These are phyloP conservation scores for Halyomorpha halys DNA, from an alignment of 1,140 invertebrate genomes.

Conservation along the genomic window DNA sequence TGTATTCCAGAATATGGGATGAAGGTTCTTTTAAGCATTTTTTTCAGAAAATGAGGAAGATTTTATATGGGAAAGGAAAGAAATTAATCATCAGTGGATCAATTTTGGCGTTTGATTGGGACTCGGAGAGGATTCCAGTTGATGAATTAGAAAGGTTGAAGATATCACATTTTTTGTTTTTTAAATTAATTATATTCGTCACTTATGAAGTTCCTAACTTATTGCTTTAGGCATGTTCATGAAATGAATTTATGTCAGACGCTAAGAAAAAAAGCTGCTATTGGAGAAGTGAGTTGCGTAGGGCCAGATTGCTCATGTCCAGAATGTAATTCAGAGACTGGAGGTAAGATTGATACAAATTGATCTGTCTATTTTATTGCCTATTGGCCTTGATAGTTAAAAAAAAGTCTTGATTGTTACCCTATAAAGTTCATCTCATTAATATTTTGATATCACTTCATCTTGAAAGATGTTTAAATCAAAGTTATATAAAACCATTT, in stretches of 20 bases:
- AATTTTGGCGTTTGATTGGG: slow-evolving; percentile 43
- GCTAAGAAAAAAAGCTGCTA: slow-evolving; percentile 4
- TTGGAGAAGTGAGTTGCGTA: background rate
- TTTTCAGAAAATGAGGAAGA: slow-evolving; percentile 31
- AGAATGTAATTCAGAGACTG: slow-evolving; percentile 8
- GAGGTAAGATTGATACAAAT: background rate
- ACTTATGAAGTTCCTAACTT: background rate
- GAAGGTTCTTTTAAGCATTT: slow-evolving; percentile 45
- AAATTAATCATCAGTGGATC: slow-evolving; percentile 23
- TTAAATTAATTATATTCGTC: background rate
- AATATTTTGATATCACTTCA: too few relatives aligned
- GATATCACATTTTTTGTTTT: background rate
- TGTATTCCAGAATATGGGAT: slow-evolving; percentile 52
- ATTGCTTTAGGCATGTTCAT: slow-evolving; percentile 4
- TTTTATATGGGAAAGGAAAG: slow-evolving; percentile 31
- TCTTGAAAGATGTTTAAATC: too few relatives aligned
- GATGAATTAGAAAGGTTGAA: slow-evolving; percentile 40
- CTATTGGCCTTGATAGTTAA: too few relatives aligned
- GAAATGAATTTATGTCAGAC: slow-evolving; percentile 4
- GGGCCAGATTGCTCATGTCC: slow-evolving; percentile 1
- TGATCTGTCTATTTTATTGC: too few relatives aligned
- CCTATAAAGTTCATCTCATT: too few relatives aligned
- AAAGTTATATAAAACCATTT: too few relatives aligned
- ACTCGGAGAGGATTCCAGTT: slow-evolving; percentile 42
- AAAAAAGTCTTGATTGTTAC: too few relatives aligned